Percentiles rank a stretch among this genome's conserved stretches.
phyloP scores from a whole-genome alignment of 1,140 invertebrate genomes.

The Cydia fagiglandana region DNA sequence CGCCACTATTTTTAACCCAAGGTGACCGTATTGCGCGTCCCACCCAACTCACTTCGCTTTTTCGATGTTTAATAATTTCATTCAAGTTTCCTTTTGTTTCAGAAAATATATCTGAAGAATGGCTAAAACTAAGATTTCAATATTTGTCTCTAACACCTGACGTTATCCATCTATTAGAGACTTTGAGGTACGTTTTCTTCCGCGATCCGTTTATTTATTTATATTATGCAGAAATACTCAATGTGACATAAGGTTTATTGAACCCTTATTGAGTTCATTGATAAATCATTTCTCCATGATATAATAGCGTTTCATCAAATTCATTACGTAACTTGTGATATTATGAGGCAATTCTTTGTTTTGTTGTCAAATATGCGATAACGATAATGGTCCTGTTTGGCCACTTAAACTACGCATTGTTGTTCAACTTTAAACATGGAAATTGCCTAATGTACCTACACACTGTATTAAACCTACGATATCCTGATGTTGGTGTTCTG shows the following conservation, averaged over 20 bases:
- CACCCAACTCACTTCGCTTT: constrained; percentile 5
- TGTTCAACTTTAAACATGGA: constrained; percentile 13
- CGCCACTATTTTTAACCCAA: constrained; percentile 13
- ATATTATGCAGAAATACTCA: constrained; percentile 75
- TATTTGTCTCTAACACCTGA: constrained; percentile 84
- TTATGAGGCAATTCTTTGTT: constrained; percentile 55
- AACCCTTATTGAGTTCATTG: constrained; percentile 29
- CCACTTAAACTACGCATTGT: constrained; percentile 3
- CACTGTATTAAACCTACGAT: constrained; percentile 9
- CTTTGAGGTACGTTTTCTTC: constrained; percentile 77
- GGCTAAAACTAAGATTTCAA: constrained; percentile 87
- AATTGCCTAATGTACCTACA: not conserved
- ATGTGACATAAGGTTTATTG: constrained; percentile 33
- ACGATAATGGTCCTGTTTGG: not conserved
- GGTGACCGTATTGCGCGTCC: constrained; percentile 9
- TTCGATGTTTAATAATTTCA: constrained; percentile 7
- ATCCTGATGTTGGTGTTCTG: constrained; percentile 8
- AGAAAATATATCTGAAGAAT: constrained; percentile 86
- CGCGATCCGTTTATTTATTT: constrained; percentile 36
- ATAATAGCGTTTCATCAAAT: constrained; percentile 40
- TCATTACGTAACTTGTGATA: constrained; percentile 41
- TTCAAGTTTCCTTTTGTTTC: constrained; percentile 58
- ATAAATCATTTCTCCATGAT: constrained; percentile 71
- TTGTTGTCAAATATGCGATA: constrained; percentile 25
- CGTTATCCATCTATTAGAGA: constrained; percentile 82